Evolutionary conservation across 2,113 vertebrate species (phyloP).

Genomic region (Xiphophorus hellerii): DNA sequence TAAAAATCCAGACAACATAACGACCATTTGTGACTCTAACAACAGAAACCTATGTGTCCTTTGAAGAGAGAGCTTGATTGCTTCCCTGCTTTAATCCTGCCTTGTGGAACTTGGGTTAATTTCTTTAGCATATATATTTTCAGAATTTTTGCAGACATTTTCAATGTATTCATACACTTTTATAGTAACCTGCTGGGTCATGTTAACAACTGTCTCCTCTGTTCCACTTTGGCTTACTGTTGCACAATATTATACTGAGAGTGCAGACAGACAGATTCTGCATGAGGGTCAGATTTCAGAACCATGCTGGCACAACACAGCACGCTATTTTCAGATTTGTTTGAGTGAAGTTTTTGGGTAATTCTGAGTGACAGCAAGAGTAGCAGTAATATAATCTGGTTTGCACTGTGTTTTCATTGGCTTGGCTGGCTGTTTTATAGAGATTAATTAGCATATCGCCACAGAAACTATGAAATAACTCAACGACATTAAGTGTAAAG

Average conservation of each 20-base stretch:
- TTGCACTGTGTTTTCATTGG: neutral
- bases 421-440: neutral
- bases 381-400: neutral
- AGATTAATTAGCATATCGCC: neutral
- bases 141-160: neutral
- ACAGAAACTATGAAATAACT: neutral
- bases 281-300: slow-evolving; percentile 2
- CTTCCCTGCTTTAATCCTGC: neutral
- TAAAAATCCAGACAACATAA: neutral
- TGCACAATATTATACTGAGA: neutral
- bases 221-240: neutral
- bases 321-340: neutral
- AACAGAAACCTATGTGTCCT: neutral
- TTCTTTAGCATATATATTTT: no score
- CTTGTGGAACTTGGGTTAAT: neutral
- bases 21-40: neutral
- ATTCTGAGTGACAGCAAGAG: neutral
- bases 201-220: neutral
- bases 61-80: neutral
- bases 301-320: neutral
- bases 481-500: neutral
- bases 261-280: neutral
- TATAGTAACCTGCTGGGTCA: neutral
- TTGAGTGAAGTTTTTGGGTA: neutral
- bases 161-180: neutral